Base-by-base conservation (phyloP, 2,888 invertebrate species). In the Andrena hattorfiana region DNA sequence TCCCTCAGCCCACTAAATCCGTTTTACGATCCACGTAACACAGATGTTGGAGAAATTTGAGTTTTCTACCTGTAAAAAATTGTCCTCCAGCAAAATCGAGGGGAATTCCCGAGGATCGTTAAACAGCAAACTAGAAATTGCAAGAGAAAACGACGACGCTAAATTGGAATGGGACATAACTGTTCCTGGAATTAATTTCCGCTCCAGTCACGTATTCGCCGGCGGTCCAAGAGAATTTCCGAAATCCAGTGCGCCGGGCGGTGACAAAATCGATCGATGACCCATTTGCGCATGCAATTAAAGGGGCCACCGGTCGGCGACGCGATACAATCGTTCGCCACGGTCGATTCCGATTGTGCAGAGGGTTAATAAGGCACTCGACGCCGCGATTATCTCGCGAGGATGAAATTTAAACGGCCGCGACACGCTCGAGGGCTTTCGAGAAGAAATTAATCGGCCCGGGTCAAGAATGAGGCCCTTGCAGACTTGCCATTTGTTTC, bases 401-500 rank as follows among this genome's bases (percentile, higher is more conserved):
- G 23, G 20, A 56, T 56, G 23, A 23, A 56, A 56, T 56, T 26
- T 26, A 56, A 56, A 26, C 56, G 26, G 23, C 10, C 56, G 10
- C 23, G 10, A 13, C 23, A 23, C 26, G 20, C 23, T 10, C 10
- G 23, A 23, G 23, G 56, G 56, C 56, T 56, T 59, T 48, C 42
- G 2, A 42, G 28, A 59, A 28, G 28, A 69, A 69, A 69, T 59
- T 35, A 35, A 69, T 59, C 69, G 59, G 2, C 56, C 5, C 20
- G 59, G 42, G 68, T 68, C 54, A 68, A 68, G 68, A 68, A 68
- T 16, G 54, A 54, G 54, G 23, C 32, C 5, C 32, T 23, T 56
- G 28, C 56, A n/a, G 28, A n/a, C 59, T 28, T 42, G 48, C 69
- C 42, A 69, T 69, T 69, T 48, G n/a, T 69, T 69, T 69, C 69